Evolutionary conservation across 1,140 invertebrate genomes (phyloP).

Genomic region (Drosophila rhopaloa): DNA sequence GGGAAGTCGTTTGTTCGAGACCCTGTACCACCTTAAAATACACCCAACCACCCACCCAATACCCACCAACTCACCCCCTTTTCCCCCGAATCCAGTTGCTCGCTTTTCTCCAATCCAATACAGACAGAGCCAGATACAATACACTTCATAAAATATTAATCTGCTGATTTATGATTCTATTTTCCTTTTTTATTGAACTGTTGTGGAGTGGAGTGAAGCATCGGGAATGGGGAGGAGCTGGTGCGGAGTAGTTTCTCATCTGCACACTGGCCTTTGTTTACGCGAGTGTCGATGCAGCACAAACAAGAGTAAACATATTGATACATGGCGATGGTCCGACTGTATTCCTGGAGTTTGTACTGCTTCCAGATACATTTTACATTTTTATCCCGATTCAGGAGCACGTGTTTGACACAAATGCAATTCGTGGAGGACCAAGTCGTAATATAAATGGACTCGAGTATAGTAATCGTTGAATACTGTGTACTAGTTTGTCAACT

Average conservation of each 20-base stretch:
- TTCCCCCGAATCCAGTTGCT: slow-evolving; percentile 9
- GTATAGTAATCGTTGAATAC: not conserved
- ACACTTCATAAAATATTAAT: slow-evolving; percentile 84
- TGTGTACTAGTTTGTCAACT: too few relatives aligned
- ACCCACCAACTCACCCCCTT: not conserved
- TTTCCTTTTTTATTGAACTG: slow-evolving; percentile 77
- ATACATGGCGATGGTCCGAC: slow-evolving; percentile 14
- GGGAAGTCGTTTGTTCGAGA: slow-evolving; percentile 78
- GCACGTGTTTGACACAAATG: slow-evolving; percentile 22
- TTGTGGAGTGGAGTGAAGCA: slow-evolving; percentile 8
- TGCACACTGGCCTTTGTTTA: slow-evolving; percentile 37
- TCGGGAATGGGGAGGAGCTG: not conserved
- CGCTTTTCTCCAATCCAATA: slow-evolving; percentile 24
- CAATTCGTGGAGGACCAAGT: not conserved
- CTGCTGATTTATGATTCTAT: slow-evolving; percentile 81
- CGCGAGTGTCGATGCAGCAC: slow-evolving; percentile 35
- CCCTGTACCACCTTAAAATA: slow-evolving; percentile 14
- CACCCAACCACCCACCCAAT: slow-evolving; percentile 14
- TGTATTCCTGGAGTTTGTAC: slow-evolving; percentile 8
- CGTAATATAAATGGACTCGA: not conserved
- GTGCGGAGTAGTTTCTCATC: slow-evolving; percentile 32
- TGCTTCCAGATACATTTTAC: slow-evolving; percentile 15
- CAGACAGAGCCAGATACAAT: slow-evolving; percentile 47
- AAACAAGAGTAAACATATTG: slow-evolving; percentile 42
- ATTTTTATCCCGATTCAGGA: slow-evolving; percentile 1